Conservation (phyloP, 1,140 invertebrate genomes). For the Lepidurus arcticus region DNA sequence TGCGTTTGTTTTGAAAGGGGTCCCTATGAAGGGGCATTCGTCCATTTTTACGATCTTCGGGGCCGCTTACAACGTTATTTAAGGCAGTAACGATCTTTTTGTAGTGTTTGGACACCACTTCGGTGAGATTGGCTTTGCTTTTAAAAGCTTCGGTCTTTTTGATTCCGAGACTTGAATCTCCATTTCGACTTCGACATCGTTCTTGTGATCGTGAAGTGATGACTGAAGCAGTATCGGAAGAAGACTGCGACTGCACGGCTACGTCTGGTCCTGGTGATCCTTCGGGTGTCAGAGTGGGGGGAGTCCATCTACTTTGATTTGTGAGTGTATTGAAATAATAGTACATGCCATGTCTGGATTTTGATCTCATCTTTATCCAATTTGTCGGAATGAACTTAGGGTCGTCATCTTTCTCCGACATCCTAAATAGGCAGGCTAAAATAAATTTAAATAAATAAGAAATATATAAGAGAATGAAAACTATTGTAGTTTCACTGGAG, state of each 20-base stretch:
- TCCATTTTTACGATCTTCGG: no score
- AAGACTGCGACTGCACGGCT: background rate
- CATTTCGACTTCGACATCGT: background rate
- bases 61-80: no score
- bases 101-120: no score
- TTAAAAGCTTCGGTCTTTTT: no score
- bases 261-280: background rate
- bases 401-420: background rate
- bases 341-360: background rate
- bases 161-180: no score
- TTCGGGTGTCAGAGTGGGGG: background rate
- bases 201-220: background rate
- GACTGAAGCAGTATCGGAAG: background rate
- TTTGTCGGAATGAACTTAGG: background rate
- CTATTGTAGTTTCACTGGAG: no score
- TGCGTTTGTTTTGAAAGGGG: no score
- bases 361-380: background rate
- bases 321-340: background rate
- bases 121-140: no score
- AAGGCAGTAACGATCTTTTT: no score
- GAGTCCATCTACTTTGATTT: background rate
- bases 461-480: no score
- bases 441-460: no score
- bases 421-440: background rate
- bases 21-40: no score